A percentile compares a stretch with the other conserved stretches of the same genome.
These are phyloP conservation scores for Glomeris maerens DNA, from an alignment of 1,140 invertebrate species.

Conservation along the genomic window DNA sequence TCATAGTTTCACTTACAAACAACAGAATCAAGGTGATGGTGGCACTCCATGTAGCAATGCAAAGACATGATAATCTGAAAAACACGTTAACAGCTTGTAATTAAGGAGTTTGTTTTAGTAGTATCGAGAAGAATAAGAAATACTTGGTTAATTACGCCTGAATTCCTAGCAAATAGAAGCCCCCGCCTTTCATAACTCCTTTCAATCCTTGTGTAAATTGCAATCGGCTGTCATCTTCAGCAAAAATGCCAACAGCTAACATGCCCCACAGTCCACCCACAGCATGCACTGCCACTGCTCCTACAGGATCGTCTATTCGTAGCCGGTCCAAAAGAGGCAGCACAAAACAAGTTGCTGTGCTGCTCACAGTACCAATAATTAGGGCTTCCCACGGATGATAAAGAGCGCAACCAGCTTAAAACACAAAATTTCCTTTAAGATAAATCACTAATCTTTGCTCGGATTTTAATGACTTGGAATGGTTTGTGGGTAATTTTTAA, in stretches of 20 bases:
- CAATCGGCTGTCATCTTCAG: slow-evolving; percentile 64
- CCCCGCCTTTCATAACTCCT: slow-evolving; percentile 72
- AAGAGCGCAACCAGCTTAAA: slow-evolving; percentile 67
- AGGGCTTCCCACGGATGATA: slow-evolving; percentile 73
- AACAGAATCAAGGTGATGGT: slow-evolving; percentile 18
- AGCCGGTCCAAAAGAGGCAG: slow-evolving; percentile 59
- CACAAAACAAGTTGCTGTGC: slow-evolving; percentile 47
- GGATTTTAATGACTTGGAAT: no score
- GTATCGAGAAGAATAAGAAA: no score
- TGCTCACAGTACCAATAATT: slow-evolving; percentile 64
- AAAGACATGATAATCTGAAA: slow-evolving; percentile 23
- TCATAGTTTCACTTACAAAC: slow-evolving; percentile 16
- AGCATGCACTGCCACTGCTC: slow-evolving; percentile 71
- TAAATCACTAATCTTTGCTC: no score
- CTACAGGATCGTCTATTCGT: slow-evolving; percentile 78
- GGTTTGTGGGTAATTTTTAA: no score
- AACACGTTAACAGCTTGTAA: no score
- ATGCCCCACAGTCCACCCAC: slow-evolving; percentile 51
- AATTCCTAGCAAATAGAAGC: slow-evolving; percentile 68
- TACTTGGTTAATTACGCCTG: no score
- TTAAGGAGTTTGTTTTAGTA: no score
- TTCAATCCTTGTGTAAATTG: slow-evolving; percentile 56
- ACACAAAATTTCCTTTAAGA: slow-evolving; percentile 1
- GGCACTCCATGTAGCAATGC: slow-evolving; percentile 25
- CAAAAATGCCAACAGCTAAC: slow-evolving; percentile 74